These are phyloP conservation scores for Hydractinia echinata DNA, from an alignment of 30 jellyfish, hydroid and myxozoan genomes.

Conservation along the genomic window DNA sequence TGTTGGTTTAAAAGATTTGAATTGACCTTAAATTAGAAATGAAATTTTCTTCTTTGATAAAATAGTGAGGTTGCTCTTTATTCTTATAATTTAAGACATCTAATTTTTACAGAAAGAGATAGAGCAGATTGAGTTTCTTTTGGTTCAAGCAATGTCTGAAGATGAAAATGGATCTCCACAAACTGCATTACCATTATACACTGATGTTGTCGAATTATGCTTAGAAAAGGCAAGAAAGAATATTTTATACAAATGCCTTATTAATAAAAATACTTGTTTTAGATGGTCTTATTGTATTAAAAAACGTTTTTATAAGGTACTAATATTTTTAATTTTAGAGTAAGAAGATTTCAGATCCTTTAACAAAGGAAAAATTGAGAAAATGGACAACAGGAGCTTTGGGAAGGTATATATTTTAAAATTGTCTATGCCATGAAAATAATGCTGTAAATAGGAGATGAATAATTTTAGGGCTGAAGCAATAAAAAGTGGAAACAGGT, in stretches of 20 bases:
- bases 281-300: too few relatives aligned
- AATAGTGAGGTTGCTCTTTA: not conserved
- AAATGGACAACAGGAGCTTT: constrained; percentile 59
- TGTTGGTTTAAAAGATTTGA: too few relatives aligned
- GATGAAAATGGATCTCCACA: constrained; percentile 77
- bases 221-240: constrained; percentile 44
- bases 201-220: constrained; percentile 81
- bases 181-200: constrained; percentile 69
- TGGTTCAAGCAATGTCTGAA: constrained; percentile 80
- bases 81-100: not conserved
- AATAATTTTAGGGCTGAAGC: constrained; percentile 66
- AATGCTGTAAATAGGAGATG: not conserved
- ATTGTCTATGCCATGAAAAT: not conserved
- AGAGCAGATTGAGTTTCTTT: constrained; percentile 69
- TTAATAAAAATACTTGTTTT: too few relatives aligned
- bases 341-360: constrained; percentile 35
- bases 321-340: constrained; percentile 20
- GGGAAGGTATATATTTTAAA: constrained; percentile 44
- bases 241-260: too few relatives aligned
- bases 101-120: constrained; percentile 56
- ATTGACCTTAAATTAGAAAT: too few relatives aligned
- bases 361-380: constrained; percentile 41
- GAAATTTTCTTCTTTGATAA: too few relatives aligned
- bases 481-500: constrained; percentile 34
- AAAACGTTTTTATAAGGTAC: not conserved